These are phyloP conservation scores for Sprattus sprattus DNA, from an alignment of 2,113 vertebrate species.

Conservation along the genomic window DNA sequence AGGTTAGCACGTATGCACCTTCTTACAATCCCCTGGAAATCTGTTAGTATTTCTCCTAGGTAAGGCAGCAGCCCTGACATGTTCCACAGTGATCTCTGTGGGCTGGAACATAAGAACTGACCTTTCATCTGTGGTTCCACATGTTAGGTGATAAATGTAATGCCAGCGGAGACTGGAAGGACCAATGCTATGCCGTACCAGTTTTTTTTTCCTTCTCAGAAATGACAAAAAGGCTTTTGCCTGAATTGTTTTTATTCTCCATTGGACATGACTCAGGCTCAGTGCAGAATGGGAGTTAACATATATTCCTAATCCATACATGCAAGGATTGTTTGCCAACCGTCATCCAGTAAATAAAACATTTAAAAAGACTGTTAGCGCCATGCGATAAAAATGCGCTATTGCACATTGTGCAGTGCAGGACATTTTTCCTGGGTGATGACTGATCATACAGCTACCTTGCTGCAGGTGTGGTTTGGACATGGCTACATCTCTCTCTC, in stretches of 20 bases:
- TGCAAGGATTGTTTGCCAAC: no score
- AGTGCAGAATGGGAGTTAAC: neutral
- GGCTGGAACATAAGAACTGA: neutral
- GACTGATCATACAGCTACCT: neutral
- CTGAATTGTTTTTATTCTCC: neutral
- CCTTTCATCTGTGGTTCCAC: neutral
- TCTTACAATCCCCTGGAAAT: neutral
- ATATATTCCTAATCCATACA: no score
- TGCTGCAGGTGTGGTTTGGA: neutral
- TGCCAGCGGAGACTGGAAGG: neutral
- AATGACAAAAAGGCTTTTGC: neutral
- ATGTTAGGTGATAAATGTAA: neutral
- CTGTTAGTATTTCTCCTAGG: neutral
- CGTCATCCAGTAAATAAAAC: no score
- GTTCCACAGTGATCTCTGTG: neutral
- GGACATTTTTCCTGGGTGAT: neutral
- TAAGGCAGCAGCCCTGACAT: neutral
- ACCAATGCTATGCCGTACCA: neutral
- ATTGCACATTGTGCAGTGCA: neutral
- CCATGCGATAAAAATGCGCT: neutral
- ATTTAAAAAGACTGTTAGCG: neutral
- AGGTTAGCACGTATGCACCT: no score
- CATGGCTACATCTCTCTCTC: neutral
- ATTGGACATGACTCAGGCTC: neutral
- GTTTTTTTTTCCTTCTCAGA: neutral